Evolutionary conservation across 2,797 vertebrate genomes (phyloP), one percentile per base, ranked within the genome.

Genomic region (Gymnocypris eckloni): DNA sequence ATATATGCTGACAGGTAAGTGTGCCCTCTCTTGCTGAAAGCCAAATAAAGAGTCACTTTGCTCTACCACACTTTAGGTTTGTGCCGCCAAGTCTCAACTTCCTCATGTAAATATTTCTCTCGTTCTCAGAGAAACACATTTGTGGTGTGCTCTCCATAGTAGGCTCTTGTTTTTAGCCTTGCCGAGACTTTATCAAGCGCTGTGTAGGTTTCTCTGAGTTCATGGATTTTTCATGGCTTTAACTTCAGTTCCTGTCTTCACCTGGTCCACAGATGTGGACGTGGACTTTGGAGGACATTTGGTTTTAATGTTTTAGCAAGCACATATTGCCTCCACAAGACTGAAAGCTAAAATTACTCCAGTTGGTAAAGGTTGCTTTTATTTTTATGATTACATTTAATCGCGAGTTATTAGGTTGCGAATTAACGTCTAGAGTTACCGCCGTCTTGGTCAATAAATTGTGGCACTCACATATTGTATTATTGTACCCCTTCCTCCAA

Each of bases 181-280:
- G 71, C 6, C 8, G 41, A 22, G 81, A 73, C 76, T 83, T 81
- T 77, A 79, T 70, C 54, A 70, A 82, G 12, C 67, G 1, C 70
- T 71, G 79, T 88, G 88, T 75, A 77, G 56, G 12, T 90, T 88
- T 61, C 73, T 81, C 6, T 43, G 54, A 18, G 78, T 66, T 89
- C 37, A 11, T 43, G 41, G 33, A 59, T 50, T 73, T 88, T 86
- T 89, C 73, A 88, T 86, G 82, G 81, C 89, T 85, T 89, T 83
- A 76, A 83, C 84, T 86, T 54, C 59, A 80, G 79, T 86, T 72
- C 56, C 83, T 67, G 61, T 86, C 73, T 87, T 89, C 89, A 91
- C 92, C 90, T 93, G 92, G 82, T 54, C 33, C 83, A 69, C 91
- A 93, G 91, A 93, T 93, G 91, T 89, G 85, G 48, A 88, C 33